Evolutionary conservation across 2,113 vertebrate species (phyloP).

Genomic region (Rhadina sibilatrix): DNA sequence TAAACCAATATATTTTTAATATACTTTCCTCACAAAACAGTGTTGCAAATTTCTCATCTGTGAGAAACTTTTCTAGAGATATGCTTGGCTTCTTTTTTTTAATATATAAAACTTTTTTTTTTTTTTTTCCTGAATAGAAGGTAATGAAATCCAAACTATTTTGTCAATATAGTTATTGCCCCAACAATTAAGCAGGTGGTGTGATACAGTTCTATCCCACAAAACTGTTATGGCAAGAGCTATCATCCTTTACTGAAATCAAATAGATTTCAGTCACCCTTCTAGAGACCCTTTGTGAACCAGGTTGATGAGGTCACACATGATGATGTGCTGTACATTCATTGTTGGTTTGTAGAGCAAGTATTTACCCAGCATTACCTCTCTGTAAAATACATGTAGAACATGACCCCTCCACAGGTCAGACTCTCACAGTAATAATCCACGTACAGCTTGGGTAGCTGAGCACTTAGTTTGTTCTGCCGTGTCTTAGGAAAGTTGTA

Average conservation of each 20-base stretch:
- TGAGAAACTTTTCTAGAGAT: not conserved
- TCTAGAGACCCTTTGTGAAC: not conserved
- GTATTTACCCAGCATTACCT: not conserved
- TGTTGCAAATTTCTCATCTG: not conserved
- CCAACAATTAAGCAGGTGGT: not conserved
- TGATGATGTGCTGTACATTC: not conserved
- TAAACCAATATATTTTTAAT: not conserved
- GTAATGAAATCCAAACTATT: not conserved
- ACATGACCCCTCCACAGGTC: not conserved
- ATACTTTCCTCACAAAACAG: not conserved
- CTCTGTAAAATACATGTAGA: rapidly evolving
- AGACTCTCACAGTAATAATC: not conserved
- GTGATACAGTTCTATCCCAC: not conserved
- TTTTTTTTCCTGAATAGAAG: not conserved
- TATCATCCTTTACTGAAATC: not conserved
- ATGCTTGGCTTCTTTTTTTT: not conserved
- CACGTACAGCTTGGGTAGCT: not conserved
- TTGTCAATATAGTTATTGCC: not conserved
- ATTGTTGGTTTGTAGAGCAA: not conserved
- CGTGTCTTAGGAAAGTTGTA: not conserved
- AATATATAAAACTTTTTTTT: not conserved
- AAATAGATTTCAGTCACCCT: not conserved
- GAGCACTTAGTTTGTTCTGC: not conserved
- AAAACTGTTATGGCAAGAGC: not conserved
- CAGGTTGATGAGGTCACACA: not conserved